phyloP scores from a whole-genome alignment of 2,888 invertebrate species.

The Sinohyriopsis cumingii region DNA sequence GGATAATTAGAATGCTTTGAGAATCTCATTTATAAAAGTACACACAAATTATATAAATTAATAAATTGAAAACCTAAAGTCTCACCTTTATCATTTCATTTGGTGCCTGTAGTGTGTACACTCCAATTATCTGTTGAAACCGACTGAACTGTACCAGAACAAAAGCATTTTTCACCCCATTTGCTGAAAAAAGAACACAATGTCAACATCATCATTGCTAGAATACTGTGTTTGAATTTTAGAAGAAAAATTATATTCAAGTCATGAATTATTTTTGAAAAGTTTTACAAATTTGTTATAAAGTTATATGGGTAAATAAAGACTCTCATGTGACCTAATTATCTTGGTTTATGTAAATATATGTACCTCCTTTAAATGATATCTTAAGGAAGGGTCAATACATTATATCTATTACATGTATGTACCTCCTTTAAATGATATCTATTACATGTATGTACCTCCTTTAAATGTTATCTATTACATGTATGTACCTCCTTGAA shows the following conservation, averaged over 20 bases:
- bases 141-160: conserved; percentile 74
- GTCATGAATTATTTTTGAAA: background rate
- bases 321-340: too few species aligned
- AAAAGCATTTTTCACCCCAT: conserved; percentile 71
- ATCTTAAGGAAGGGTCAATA: too few species aligned
- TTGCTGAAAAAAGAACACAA: conserved; percentile 49
- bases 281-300: conserved; percentile 2
- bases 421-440: too few species aligned
- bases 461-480: too few species aligned
- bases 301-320: conserved; percentile 1
- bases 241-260: conserved; percentile 1
- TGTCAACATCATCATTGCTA: background rate
- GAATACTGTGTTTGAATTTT: too few species aligned
- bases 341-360: too few species aligned
- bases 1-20: background rate
- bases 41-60: background rate
- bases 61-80: background rate
- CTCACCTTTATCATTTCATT: conserved; percentile 73
- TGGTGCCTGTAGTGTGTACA: conserved; percentile 73
- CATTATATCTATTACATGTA: too few species aligned
- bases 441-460: too few species aligned
- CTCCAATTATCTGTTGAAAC: conserved; percentile 74
- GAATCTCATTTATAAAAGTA: background rate
- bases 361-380: too few species aligned
- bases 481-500: too few species aligned